Percentiles rank a stretch among this genome's conserved stretches.
Conservation (phyloP, 2,888 invertebrate species). For the Thysanoteuthis rhombus region DNA sequence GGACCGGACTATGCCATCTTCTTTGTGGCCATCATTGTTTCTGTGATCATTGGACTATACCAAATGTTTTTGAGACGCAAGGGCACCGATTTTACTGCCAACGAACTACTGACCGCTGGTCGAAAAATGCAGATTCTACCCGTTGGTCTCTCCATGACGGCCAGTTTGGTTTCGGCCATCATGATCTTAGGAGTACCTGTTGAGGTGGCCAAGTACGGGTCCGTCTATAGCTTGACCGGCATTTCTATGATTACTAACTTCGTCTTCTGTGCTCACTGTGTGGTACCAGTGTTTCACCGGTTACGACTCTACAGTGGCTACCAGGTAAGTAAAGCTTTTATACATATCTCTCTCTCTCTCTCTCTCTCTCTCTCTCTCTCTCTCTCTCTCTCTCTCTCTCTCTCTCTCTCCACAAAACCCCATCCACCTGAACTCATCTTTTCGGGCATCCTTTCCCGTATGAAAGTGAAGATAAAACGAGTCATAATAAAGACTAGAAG, state of each 20-base stretch:
- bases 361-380: background rate
- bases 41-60: background rate
- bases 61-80: background rate
- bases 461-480: too few species aligned
- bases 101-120: background rate
- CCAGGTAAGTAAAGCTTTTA: background rate
- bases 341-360: background rate
- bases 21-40: background rate
- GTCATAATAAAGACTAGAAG: too few species aligned
- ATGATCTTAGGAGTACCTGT: background rate
- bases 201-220: background rate
- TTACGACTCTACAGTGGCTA: background rate
- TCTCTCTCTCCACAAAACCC: background rate
- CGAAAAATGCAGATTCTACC: conserved; percentile 21
- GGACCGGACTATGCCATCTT: conserved; percentile 20
- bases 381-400: background rate
- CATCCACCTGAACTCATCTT: too few species aligned
- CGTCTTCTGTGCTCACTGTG: background rate
- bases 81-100: background rate
- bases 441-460: too few species aligned
- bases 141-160: conserved; percentile 1
- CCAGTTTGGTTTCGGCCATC: conserved; percentile 13
- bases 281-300: conserved; percentile 16
- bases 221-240: background rate
- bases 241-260: background rate